phyloP scores from a whole-genome alignment of 1,140 invertebrate genomes.

The Pantala flavescens region DNA sequence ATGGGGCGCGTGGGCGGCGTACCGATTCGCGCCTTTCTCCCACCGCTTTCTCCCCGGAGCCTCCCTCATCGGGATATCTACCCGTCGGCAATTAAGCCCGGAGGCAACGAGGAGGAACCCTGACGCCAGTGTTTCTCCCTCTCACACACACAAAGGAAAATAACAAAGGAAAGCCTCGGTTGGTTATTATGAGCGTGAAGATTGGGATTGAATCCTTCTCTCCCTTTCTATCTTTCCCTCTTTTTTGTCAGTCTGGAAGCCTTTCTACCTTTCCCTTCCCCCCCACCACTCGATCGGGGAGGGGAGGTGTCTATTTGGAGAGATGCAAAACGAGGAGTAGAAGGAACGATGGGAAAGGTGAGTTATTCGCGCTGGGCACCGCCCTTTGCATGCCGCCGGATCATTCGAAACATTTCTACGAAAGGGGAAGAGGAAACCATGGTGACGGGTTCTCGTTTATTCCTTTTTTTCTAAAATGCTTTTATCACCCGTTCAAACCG shows the following conservation, averaged over 20 bases:
- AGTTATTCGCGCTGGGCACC: background rate
- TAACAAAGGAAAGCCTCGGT: background rate
- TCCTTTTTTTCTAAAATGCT: background rate
- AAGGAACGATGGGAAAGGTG: background rate
- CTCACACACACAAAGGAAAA: background rate
- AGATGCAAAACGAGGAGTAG: background rate
- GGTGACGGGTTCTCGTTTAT: background rate
- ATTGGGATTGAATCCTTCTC: constrained; percentile 4
- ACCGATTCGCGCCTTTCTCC: background rate
- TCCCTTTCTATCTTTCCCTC: background rate
- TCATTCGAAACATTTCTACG: constrained; percentile 1
- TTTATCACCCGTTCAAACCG: background rate
- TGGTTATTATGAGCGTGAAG: constrained; percentile 1
- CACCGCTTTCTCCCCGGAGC: background rate
- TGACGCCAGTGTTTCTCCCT: background rate
- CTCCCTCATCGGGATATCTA: background rate
- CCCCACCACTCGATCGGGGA: background rate
- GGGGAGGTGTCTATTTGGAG: background rate
- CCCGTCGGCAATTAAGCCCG: constrained; percentile 1
- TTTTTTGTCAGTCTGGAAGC: background rate
- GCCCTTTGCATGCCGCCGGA: background rate
- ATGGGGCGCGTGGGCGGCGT: background rate
- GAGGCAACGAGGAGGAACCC: constrained; percentile 1
- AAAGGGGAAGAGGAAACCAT: background rate
- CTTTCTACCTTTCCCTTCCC: background rate